phyloP scores from a whole-genome alignment of 2,888 invertebrate species.

The Limnephilus lunatus region DNA sequence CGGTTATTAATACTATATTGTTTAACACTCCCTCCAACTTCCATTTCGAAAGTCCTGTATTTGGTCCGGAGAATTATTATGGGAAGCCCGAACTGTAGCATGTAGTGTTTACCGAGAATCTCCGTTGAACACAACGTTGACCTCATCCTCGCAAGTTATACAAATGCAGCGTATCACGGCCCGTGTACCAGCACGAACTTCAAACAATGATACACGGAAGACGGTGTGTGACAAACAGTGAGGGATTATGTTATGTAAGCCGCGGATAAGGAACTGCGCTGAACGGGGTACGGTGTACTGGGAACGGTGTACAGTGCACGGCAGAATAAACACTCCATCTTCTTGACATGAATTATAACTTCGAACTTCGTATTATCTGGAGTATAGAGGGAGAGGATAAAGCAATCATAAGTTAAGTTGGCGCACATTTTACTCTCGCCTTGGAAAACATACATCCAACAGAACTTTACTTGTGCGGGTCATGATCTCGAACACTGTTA shows the following conservation, averaged over 20 bases:
- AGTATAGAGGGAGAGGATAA: not conserved
- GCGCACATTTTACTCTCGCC: not conserved
- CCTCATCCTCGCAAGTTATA: not conserved
- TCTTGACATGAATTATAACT: not conserved
- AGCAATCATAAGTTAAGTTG: not conserved
- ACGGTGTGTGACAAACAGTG: slow-evolving; percentile 51
- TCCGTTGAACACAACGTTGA: not conserved
- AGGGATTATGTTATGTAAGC: slow-evolving; percentile 51
- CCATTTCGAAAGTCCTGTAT: not conserved
- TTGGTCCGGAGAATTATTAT: not conserved
- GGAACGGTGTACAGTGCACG: not conserved
- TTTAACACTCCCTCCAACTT: not conserved
- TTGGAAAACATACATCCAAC: not conserved
- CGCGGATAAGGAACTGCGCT: slow-evolving; percentile 22
- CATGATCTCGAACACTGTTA: not conserved
- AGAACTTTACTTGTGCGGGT: not conserved
- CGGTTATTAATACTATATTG: not conserved
- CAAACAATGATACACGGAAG: slow-evolving; percentile 11
- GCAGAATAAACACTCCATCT: slow-evolving; percentile 2
- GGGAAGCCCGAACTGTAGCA: not conserved
- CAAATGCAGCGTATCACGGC: not conserved
- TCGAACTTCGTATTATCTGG: not conserved
- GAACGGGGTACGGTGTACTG: slow-evolving; percentile 25
- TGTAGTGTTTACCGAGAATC: not conserved
- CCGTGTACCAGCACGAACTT: slow-evolving; percentile 4